phyloP scores from a whole-genome alignment of 2,888 invertebrate species.

The Drosophila maculinotata region DNA sequence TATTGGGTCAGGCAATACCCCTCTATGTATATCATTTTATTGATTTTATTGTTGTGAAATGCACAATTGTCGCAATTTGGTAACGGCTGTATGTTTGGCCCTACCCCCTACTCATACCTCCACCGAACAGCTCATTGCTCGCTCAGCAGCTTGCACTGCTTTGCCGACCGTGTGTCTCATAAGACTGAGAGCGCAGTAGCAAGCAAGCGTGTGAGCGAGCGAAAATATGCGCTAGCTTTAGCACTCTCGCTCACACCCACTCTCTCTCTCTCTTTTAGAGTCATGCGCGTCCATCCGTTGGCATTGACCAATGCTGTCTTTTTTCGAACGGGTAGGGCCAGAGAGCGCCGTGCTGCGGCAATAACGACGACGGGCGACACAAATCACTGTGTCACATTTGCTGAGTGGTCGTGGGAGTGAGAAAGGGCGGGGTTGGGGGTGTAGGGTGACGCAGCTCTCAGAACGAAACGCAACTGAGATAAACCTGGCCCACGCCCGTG shows the following conservation, averaged over 20 bases:
- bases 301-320: slow-evolving; percentile 70
- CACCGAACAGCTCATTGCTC: slow-evolving; percentile 2
- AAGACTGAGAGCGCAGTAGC: slow-evolving; percentile 35
- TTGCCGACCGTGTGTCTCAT: slow-evolving; percentile 39
- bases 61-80: slow-evolving; percentile 58
- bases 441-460: not conserved
- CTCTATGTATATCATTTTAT: too few species aligned
- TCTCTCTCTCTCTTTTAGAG: slow-evolving; percentile 24
- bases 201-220: slow-evolving; percentile 7
- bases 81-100: slow-evolving; percentile 14
- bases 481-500: slow-evolving; percentile 33
- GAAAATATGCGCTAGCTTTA: slow-evolving; percentile 6
- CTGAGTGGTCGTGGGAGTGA: not conserved
- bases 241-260: slow-evolving; percentile 9
- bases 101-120: not conserved
- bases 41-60: too few species aligned
- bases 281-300: slow-evolving; percentile 73
- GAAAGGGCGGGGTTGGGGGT: not conserved
- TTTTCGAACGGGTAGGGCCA: slow-evolving; percentile 33
- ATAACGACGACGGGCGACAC: slow-evolving; percentile 48
- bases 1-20: too few species aligned
- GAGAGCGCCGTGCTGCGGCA: slow-evolving; percentile 13
- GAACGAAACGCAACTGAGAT: slow-evolving; percentile 5
- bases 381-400: slow-evolving; percentile 55
- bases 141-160: slow-evolving; percentile 40